phyloP scores from a whole-genome alignment of 2,888 invertebrate genomes.

The Brachyopa scutellaris region DNA sequence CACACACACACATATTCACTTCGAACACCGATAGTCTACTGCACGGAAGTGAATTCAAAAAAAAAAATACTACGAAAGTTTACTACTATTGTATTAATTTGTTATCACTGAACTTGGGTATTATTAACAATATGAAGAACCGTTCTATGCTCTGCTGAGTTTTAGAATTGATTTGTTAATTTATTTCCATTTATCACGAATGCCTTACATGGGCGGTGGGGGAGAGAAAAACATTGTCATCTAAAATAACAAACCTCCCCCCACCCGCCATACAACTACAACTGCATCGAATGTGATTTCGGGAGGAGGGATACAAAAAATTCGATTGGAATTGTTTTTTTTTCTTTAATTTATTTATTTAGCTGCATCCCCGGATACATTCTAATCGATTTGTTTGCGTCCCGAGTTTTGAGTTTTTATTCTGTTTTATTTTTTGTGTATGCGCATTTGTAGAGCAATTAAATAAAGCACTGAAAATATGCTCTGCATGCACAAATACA shows the following conservation, averaged over 20 bases:
- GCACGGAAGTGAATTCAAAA: no score
- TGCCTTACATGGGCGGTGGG: constrained; percentile 25
- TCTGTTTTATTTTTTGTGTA: constrained; percentile 8
- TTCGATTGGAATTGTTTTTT: constrained; percentile 1
- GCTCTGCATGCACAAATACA: constrained; percentile 3
- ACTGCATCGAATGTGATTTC: background rate
- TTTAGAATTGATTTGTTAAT: no score
- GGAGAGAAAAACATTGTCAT: background rate
- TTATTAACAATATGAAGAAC: no score
- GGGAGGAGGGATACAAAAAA: background rate
- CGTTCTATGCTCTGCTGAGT: no score
- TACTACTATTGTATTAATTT: no score
- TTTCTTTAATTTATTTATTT: background rate
- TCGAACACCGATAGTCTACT: no score
- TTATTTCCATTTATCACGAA: constrained; percentile 56
- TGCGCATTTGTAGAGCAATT: constrained; percentile 49
- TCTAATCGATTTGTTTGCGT: constrained; percentile 50
- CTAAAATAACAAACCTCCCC: constrained; percentile 45
- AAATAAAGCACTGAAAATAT: constrained; percentile 57
- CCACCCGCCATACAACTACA: constrained; percentile 19
- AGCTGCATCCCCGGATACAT: constrained; percentile 16
- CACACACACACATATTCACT: no score
- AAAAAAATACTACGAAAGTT: no score
- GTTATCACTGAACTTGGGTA: no score
- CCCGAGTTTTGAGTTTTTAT: background rate